Conservation (phyloP, 1,140 invertebrate species). For the Ladona fulva region DNA sequence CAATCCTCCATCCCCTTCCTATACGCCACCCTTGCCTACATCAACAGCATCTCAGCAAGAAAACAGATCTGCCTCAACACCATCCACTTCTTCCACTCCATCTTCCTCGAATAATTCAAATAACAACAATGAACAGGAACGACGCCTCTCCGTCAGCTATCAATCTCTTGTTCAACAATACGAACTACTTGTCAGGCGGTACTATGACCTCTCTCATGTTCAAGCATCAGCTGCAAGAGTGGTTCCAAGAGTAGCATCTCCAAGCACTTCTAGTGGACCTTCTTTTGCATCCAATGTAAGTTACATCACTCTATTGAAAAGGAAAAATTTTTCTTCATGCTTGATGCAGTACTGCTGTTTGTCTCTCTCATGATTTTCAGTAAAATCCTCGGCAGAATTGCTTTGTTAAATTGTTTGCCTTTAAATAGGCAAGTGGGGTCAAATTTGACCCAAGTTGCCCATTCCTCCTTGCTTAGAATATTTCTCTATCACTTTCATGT, state of each 20-base stretch:
- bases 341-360: no score
- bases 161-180: slow-evolving; percentile 42
- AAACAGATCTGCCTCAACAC: neutral
- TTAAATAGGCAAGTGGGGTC: no score
- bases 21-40: neutral
- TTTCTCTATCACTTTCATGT: no score
- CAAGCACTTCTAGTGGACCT: neutral
- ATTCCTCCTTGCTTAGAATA: no score
- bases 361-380: no score
- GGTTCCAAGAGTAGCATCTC: slow-evolving; percentile 5
- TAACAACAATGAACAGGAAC: slow-evolving; percentile 34
- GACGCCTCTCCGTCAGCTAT: slow-evolving; percentile 36
- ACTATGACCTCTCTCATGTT: slow-evolving; percentile 39
- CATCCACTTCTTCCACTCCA: neutral
- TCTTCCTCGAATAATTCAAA: no score
- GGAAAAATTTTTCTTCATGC: neutral
- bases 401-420: no score
- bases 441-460: no score
- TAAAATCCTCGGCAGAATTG: no score
- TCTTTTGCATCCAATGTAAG: slow-evolving; percentile 29
- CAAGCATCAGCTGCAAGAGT: slow-evolving; percentile 30
- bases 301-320: no score
- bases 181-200: slow-evolving; percentile 40
- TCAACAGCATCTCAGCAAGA: neutral
- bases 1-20: neutral